Percentiles rank a stretch among this genome's conserved stretches.
These are phyloP conservation scores for Lutjanus argentimaculatus DNA, from an alignment of 2,797 vertebrate species.

Conservation along the genomic window DNA sequence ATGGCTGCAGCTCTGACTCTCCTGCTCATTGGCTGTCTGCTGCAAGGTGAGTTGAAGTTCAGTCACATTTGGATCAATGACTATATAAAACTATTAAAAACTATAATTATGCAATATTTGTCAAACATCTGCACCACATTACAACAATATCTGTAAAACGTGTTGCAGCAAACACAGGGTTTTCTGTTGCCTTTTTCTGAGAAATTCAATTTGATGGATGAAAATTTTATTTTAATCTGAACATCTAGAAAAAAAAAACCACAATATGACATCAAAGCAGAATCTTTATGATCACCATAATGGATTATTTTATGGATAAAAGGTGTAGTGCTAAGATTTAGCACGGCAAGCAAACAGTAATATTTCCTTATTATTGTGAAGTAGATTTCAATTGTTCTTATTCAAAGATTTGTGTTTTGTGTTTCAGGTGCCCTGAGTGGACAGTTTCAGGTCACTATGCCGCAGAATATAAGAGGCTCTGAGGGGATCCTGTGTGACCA, in stretches of 20 bases:
- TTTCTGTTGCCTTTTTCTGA: too few relatives aligned
- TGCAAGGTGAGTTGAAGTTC: slow-evolving; percentile 14
- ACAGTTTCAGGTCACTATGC: fast-evolving
- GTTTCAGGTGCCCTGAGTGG: slow-evolving; percentile 21
- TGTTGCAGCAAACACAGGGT: too few relatives aligned
- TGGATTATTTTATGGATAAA: not conserved
- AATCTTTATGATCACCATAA: not conserved
- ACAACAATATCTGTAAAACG: too few relatives aligned
- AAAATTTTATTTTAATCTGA: too few relatives aligned
- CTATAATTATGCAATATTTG: too few relatives aligned
- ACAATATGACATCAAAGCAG: not conserved
- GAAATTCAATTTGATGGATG: too few relatives aligned
- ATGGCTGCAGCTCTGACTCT: slow-evolving; percentile 20
- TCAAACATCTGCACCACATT: too few relatives aligned
- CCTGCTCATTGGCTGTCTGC: slow-evolving; percentile 28
- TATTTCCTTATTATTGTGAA: not conserved
- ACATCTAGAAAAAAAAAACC: too few relatives aligned
- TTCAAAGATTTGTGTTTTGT: slow-evolving; percentile 5
- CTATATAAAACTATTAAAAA: too few relatives aligned
- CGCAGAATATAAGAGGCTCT: slow-evolving; percentile 12
- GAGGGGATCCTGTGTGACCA: slow-evolving; percentile 51
- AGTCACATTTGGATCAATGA: not conserved
- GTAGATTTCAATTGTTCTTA: not conserved
- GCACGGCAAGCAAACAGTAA: too few relatives aligned
- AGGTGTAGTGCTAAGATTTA: not conserved